A percentile compares a stretch with the other conserved stretches of the same genome.
Evolutionary conservation across 2,113 vertebrate genomes (phyloP).

Genomic region (Formicarius rufipectus): DNA sequence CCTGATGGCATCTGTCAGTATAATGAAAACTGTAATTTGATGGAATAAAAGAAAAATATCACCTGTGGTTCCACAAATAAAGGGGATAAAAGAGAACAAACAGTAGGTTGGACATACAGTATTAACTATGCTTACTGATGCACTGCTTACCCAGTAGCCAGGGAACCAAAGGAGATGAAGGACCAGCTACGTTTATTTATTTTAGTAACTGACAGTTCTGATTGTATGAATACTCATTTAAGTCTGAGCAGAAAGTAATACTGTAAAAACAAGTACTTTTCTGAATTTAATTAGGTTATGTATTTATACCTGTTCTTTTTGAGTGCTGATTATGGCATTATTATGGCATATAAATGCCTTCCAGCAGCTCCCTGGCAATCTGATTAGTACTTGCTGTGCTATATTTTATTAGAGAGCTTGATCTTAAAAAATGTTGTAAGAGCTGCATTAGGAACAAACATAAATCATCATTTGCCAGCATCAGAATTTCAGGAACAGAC

Average conservation of each 20-base stretch:
- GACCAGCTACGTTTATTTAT: not conserved
- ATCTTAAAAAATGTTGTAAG: not conserved
- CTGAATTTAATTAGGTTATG: not conserved
- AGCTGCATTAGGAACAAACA: not conserved
- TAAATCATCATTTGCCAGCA: not conserved
- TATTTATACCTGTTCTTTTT: not conserved
- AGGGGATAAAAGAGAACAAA: not conserved
- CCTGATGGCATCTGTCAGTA: not conserved
- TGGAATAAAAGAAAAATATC: not conserved
- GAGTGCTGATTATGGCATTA: not conserved
- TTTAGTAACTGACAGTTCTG: not conserved
- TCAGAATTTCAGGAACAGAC: not conserved
- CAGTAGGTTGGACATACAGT: not conserved
- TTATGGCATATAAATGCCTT: not conserved
- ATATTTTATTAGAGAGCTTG: not conserved
- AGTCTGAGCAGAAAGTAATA: not conserved
- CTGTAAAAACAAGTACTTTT: not conserved
- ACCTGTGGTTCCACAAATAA: not conserved
- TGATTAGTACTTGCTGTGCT: not conserved
- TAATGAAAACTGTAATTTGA: not conserved
- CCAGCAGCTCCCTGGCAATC: not conserved
- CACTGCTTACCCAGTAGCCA: not conserved
- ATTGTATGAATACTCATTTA: not conserved
- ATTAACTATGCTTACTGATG: not conserved
- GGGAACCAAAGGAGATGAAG: not conserved